Percentiles rank a stretch among this genome's conserved stretches.
These are phyloP conservation scores for Thalassophryne amazonica DNA, from an alignment of 2,797 vertebrate species.

Conservation along the genomic window DNA sequence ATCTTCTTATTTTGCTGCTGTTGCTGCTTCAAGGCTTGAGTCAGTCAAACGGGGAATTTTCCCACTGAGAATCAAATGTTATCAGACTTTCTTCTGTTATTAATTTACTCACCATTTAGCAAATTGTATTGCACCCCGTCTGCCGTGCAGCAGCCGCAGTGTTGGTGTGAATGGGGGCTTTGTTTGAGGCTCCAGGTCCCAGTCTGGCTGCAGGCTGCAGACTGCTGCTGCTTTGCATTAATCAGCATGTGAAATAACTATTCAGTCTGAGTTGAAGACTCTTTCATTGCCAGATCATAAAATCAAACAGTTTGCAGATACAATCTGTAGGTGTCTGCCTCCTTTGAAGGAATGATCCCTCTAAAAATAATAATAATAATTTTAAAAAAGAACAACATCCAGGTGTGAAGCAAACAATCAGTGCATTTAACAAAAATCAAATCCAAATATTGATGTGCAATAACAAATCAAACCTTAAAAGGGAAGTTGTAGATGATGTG, in stretches of 20 bases:
- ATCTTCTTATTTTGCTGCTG: background rate
- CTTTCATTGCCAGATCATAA: background rate
- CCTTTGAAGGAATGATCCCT: background rate
- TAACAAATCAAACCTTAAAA: no score
- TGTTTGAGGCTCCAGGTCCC: slow-evolving; percentile 55
- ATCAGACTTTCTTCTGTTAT: background rate
- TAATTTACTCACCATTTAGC: slow-evolving; percentile 22
- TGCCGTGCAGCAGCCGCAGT: background rate
- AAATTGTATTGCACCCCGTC: slow-evolving; percentile 36
- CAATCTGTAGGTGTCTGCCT: background rate
- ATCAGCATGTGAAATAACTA: slow-evolving; percentile 46
- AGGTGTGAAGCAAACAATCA: background rate
- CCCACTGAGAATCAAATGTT: background rate
- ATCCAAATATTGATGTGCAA: no score
- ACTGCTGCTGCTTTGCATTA: slow-evolving; percentile 37
- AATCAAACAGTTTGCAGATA: background rate
- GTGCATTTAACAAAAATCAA: no score
- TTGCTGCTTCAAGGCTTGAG: background rate
- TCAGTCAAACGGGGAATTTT: background rate
- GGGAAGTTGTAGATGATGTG: no score
- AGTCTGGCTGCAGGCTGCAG: slow-evolving; percentile 42
- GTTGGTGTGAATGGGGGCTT: slow-evolving; percentile 53
- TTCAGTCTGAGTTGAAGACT: background rate
- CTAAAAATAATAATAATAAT: background rate
- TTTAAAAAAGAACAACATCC: background rate